These are phyloP conservation scores for Gonioctena quinquepunctata DNA, from an alignment of 1,140 invertebrate species.

Conservation along the genomic window DNA sequence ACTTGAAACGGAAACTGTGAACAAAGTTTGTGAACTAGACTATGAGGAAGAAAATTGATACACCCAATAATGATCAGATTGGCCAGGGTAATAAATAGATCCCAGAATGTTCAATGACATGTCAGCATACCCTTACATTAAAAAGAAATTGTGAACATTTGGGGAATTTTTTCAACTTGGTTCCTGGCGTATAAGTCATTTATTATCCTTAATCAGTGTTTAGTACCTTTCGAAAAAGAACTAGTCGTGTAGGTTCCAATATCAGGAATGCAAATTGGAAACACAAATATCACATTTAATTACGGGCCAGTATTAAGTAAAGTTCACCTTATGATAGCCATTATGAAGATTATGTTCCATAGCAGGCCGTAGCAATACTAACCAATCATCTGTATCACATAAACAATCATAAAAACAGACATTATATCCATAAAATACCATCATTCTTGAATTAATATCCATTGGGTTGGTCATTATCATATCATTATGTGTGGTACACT, in stretches of 20 bases:
- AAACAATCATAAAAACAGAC: slow-evolving; percentile 55
- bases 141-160: too few relatives aligned
- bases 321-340: slow-evolving; percentile 11
- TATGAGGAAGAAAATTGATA: too few relatives aligned
- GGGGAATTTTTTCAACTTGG: too few relatives aligned
- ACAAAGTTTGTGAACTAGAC: too few relatives aligned
- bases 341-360: slow-evolving; percentile 32
- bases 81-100: neutral
- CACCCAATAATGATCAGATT: too few relatives aligned
- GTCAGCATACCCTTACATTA: too few relatives aligned
- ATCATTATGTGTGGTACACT: slow-evolving; percentile 42
- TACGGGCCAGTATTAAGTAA: slow-evolving; percentile 25
- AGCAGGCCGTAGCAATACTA: slow-evolving; percentile 45
- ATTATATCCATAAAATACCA: slow-evolving; percentile 53
- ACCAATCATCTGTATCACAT: slow-evolving; percentile 56
- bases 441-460: slow-evolving; percentile 52
- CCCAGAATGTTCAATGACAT: too few relatives aligned
- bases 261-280: slow-evolving; percentile 19
- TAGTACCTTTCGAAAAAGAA: neutral
- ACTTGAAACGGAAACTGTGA: too few relatives aligned
- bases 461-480: slow-evolving; percentile 50
- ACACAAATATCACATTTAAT: slow-evolving; percentile 47
- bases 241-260: neutral
- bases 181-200: too few relatives aligned
- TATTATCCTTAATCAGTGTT: neutral